phyloP scores from a whole-genome alignment of 2,797 vertebrate genomes.

The Myotis myotis region DNA sequence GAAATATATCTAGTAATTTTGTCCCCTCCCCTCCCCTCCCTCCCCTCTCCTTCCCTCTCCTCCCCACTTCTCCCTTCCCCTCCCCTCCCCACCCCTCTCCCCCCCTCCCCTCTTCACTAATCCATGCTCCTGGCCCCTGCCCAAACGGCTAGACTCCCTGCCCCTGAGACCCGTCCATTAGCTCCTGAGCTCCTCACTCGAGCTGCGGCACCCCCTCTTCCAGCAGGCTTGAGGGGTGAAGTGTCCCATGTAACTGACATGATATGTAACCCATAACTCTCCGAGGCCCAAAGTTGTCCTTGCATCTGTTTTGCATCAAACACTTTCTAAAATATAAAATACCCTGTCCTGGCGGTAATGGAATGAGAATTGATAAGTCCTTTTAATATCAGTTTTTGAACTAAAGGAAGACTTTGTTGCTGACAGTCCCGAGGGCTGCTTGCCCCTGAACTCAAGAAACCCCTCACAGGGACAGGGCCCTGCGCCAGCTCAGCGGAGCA shows the following conservation, averaged over 20 bases:
- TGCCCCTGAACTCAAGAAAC: background rate
- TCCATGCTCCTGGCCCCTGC: background rate
- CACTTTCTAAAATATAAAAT: background rate
- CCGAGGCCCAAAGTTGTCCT: background rate
- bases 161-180: accelerated
- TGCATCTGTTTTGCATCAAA: background rate
- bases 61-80: background rate
- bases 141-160: background rate
- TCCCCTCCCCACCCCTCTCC: background rate
- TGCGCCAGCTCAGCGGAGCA: background rate
- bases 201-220: background rate
- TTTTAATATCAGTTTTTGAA: background rate
- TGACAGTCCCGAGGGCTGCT: background rate
- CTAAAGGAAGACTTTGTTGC: background rate
- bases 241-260: background rate
- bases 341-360: background rate
- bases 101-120: background rate
- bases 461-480: background rate
- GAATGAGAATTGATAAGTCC: background rate
- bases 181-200: background rate
- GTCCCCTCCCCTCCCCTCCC: background rate
- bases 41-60: background rate
- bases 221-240: background rate
- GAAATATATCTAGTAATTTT: background rate
- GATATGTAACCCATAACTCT: background rate